phyloP scores from a whole-genome alignment of 2,888 invertebrate species.

The Drosophila meridiana region DNA sequence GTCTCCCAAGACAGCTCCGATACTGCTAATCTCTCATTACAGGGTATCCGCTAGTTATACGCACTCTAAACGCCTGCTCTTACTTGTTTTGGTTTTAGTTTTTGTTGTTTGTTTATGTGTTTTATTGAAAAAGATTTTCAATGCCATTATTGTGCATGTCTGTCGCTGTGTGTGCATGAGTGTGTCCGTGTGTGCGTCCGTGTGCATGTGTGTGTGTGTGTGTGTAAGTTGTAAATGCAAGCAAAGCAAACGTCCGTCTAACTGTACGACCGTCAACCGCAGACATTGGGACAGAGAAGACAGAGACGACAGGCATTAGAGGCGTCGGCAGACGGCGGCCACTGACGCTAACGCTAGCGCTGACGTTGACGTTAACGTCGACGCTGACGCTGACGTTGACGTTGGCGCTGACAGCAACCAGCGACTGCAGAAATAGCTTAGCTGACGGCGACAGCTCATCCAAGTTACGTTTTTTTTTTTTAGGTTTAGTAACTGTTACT shows the following conservation, averaged over 20 bases:
- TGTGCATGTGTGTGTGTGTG: constrained; percentile 44
- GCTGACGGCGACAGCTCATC: constrained; percentile 62
- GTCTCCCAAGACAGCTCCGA: too few species aligned
- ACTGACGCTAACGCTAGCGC: constrained; percentile 32
- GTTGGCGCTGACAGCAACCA: constrained; percentile 33
- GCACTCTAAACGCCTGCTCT: constrained; percentile 26
- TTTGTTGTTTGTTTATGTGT: constrained; percentile 79
- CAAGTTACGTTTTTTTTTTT: constrained; percentile 39
- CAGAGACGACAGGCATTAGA: constrained; percentile 64
- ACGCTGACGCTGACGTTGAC: constrained; percentile 21
- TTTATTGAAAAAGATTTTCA: constrained; percentile 80
- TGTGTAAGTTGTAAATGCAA: constrained; percentile 74
- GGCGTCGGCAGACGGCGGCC: constrained; percentile 57
- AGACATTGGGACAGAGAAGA: constrained; percentile 70
- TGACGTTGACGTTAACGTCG: constrained; percentile 26
- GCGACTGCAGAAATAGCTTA: constrained; percentile 32
- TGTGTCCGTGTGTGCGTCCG: constrained; percentile 39
- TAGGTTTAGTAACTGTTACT: constrained; percentile 24
- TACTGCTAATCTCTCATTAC: background rate
- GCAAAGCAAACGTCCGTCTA: constrained; percentile 78
- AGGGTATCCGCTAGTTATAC: constrained; percentile 36
- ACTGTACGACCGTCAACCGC: constrained; percentile 79
- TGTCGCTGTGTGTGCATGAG: constrained; percentile 40
- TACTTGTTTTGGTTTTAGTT: constrained; percentile 69
- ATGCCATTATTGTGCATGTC: constrained; percentile 73